Percentiles rank a stretch among this genome's conserved stretches.
Conservation (phyloP, 1,140 invertebrate species). For the Oppia nitens region DNA sequence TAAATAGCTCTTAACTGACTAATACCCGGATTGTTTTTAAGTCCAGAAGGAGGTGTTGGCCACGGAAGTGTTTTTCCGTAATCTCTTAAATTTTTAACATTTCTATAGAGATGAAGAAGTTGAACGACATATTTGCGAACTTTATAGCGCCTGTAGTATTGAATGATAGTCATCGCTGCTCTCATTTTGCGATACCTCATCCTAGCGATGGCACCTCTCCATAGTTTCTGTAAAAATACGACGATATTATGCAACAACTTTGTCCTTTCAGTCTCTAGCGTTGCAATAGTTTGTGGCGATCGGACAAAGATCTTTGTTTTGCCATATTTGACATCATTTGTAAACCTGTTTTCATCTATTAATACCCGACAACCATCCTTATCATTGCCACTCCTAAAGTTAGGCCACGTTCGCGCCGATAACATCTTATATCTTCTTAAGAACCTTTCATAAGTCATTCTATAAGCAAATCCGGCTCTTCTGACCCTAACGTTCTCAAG, state of each 20-base stretch:
- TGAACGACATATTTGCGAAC: constrained; percentile 54
- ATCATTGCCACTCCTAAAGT: constrained; percentile 51
- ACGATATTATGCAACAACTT: constrained; percentile 68
- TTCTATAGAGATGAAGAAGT: constrained; percentile 32
- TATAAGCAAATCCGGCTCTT: constrained; percentile 68
- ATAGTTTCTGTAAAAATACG: constrained; percentile 77
- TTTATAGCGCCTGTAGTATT: constrained; percentile 69
- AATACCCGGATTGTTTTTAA: constrained; percentile 27
- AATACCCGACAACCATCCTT: constrained; percentile 67
- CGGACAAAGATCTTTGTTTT: constrained; percentile 83
- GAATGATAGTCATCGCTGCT: constrained; percentile 61
- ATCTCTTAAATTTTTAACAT: constrained; percentile 37
- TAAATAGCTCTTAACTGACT: constrained; percentile 6
- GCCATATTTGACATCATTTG: constrained; percentile 58
- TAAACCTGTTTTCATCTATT: constrained; percentile 51
- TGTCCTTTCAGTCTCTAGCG: constrained; percentile 51
- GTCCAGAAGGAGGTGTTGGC: constrained; percentile 53
- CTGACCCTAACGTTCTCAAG: constrained; percentile 73
- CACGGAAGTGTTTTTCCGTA: constrained; percentile 61
- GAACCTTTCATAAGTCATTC: constrained; percentile 63
- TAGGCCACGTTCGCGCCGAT: constrained; percentile 64
- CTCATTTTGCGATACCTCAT: constrained; percentile 62
- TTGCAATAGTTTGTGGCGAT: constrained; percentile 69
- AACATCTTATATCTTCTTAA: constrained; percentile 56
- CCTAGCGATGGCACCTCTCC: constrained; percentile 63